Percentiles rank a stretch among this genome's conserved stretches.
These are phyloP conservation scores for Heliconius eleuchia DNA, from an alignment of 1,140 invertebrate genomes.

Conservation along the genomic window DNA sequence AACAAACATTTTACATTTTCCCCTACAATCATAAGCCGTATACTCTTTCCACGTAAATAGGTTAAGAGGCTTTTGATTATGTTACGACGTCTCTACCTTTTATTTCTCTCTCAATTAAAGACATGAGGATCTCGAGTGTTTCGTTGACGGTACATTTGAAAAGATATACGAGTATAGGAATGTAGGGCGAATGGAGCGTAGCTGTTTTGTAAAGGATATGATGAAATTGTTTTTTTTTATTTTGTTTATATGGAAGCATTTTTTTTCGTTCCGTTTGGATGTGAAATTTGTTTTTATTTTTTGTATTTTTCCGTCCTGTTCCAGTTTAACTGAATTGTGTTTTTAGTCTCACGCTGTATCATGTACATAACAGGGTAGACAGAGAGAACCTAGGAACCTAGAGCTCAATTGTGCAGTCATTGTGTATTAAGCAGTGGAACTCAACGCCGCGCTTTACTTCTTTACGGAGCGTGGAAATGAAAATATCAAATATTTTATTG, in stretches of 20 bases:
- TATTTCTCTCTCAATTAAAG: conserved; percentile 7
- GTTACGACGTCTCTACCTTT: conserved; percentile 3
- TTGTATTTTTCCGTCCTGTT: no score
- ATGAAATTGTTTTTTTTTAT: not conserved
- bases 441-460: no score
- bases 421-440: no score
- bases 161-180: not conserved
- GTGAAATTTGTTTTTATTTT: no score
- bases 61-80: conserved; percentile 18
- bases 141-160: not conserved
- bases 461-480: no score
- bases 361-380: no score
- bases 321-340: no score
- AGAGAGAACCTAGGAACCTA: no score
- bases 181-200: conserved; percentile 1
- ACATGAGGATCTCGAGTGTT: conserved; percentile 3
- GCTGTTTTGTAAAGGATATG: not conserved
- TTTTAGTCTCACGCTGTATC: not conserved
- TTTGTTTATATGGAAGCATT: not conserved
- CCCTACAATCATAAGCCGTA: not conserved
- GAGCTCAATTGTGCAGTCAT: no score
- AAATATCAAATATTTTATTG: no score
- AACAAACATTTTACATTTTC: no score
- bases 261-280: not conserved
- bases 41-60: conserved; percentile 5